Evolutionary conservation across 2,113 vertebrate species (phyloP).

Genomic region (Microcebus ravelobensis): DNA sequence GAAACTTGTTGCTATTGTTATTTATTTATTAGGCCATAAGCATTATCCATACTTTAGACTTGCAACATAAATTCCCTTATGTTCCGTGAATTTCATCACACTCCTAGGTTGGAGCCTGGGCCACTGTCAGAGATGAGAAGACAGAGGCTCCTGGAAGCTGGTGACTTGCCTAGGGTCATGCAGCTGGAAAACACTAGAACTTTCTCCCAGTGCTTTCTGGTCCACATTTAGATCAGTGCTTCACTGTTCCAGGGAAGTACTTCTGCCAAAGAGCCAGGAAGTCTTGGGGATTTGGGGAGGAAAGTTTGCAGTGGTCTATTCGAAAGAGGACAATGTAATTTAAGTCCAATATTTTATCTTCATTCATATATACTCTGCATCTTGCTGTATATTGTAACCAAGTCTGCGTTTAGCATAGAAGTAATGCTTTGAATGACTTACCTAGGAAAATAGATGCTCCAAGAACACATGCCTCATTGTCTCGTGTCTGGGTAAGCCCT

Average conservation of each 20-base stretch:
- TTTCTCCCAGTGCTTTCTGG: background rate
- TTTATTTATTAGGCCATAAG: background rate
- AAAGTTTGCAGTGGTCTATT: background rate
- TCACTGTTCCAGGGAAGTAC: background rate
- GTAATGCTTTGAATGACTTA: background rate
- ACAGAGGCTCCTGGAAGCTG: background rate
- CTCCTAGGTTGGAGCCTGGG: background rate
- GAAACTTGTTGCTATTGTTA: background rate
- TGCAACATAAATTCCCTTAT: background rate
- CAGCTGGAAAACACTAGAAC: background rate
- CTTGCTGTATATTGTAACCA: background rate
- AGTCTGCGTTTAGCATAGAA: background rate
- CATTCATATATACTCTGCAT: background rate
- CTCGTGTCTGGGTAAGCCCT: too few relatives aligned
- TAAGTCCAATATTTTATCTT: background rate
- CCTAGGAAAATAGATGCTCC: background rate
- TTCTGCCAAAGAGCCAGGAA: background rate
- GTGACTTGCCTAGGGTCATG: background rate
- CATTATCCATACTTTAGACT: rapidly evolving
- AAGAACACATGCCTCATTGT: background rate
- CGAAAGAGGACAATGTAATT: background rate
- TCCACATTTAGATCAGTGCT: background rate
- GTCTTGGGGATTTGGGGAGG: background rate
- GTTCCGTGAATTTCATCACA: background rate
- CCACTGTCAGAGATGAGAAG: background rate